Evolutionary conservation across 2,888 invertebrate genomes (phyloP), one percentile per base, ranked within the genome.

Genomic region (Blomia tropicalis): DNA sequence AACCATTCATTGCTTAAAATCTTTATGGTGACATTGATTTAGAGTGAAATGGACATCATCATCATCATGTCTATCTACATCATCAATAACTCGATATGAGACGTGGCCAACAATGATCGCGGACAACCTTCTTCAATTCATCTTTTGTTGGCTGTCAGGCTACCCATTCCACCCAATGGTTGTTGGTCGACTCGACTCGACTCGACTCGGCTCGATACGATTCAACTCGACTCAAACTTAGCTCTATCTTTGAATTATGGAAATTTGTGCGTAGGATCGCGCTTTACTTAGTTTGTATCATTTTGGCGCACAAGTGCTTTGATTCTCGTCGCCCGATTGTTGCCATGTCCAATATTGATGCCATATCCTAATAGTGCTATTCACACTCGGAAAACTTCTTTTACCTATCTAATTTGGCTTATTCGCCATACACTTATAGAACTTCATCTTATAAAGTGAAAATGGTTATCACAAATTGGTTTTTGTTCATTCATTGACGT

Each of bases 201-300:
- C 7, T 7, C 36, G 7, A 17, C 7, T 36, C 36, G 7, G 36
- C 7, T 36, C 17, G 36, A 17, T 36, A 17, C 36, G 36, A 7
- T 36, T 7, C 7, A 36, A 17, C 17, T 7, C 36, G 7, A 7
- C 36, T 17, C 17, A 11, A 17, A 17, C 36, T 11, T 36, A 17
- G n/a, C n/a, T 36, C 36, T 36, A 36, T 36, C 36, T 36, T 17
- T 27, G 7, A 7, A n/a, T 47, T 47, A 47, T 47, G 51, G 51
- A 47, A 47, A 47, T 47, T 47, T 47, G 51, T 47, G 51, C 51
- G 51, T 47, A 47, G 51, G 51, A 47, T 47, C 51, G 22, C 51
- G n/a, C n/a, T n/a, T 47, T 25, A n/a, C 51, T 47, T n/a, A 47
- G 7, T 11, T 11, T 11, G 51, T 47, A 47, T 47, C 51, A 47